These are phyloP conservation scores for Muscicapa comitata DNA, from an alignment of 2,797 vertebrate species.

Conservation along the genomic window DNA sequence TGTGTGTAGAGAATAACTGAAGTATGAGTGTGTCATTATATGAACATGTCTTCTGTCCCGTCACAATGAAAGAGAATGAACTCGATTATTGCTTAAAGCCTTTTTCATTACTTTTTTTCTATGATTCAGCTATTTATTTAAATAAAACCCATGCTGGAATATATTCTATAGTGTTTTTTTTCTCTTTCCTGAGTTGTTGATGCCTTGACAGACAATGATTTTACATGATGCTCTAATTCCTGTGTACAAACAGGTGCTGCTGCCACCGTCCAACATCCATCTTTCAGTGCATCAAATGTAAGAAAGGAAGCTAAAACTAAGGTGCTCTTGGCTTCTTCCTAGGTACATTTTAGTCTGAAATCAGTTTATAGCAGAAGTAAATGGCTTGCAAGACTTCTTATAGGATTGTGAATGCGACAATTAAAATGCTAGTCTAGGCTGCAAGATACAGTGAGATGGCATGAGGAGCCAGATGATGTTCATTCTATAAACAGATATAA, in stretches of 20 bases:
- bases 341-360: not conserved
- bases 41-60: not conserved
- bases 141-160: not conserved
- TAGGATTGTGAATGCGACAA: not conserved
- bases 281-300: not conserved
- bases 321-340: not conserved
- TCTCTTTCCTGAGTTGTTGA: not conserved
- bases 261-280: not conserved
- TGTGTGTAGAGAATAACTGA: not conserved
- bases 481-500: not conserved
- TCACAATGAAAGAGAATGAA: not conserved
- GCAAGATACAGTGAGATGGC: not conserved
- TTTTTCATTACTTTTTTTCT: not conserved
- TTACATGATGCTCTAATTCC: not conserved
- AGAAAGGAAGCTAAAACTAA: not conserved
- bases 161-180: not conserved
- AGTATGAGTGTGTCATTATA: not conserved
- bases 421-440: not conserved
- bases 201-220: not conserved
- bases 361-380: not conserved
- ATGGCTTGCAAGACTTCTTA: not conserved
- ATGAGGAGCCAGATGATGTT: not conserved
- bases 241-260: not conserved
- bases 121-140: not conserved
- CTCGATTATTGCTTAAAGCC: not conserved